Evolutionary conservation across 2,113 vertebrate genomes (phyloP), one percentile per base, ranked within the genome.

Genomic region (Eolophus roseicapilla): DNA sequence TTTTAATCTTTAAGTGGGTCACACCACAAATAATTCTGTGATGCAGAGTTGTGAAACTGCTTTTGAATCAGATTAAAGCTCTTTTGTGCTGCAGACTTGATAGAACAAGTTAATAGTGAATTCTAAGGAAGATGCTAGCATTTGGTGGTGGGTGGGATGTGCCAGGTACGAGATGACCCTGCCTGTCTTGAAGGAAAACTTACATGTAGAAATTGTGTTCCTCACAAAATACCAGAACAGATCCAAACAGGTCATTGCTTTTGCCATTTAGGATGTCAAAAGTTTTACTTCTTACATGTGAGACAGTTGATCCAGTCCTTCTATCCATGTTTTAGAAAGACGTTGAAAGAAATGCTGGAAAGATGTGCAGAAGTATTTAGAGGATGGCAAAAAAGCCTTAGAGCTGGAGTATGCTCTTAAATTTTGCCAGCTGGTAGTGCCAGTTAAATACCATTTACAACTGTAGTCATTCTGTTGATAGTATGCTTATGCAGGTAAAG

Each of bases 21-120:
- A 86, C 65, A 82, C 33, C n/a, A 71, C 90, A 71, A 82, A 78
- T 71, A 91, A 93, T 89, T 93, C 46, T 44, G 39, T 91, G 57
- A 69, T 75, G 31, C 35, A 43, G 52, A 44, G 41, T 67, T 53
- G 53, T 89, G 88, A 84, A 92, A 65, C 37, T 76, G 39, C 28
- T 84, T 85, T 78, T 76, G 79, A 86, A 69, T 90, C 25, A 23
- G 19, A 64, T 81, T 75, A 67, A 83, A 74, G 57, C 37, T 43
- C 71, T 75, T 87, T 31, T 82, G 24, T 71, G 10, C 76, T 93
- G 29, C 17, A 69, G 60, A 70, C 46, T 69, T 50, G 35, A 82
- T 44, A 33, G 55, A 86, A 50, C 17, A 94, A 71, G 39, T 50
- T 73, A 73, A 46, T 70, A 65, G 41, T 71, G 80, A 70, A 63